phyloP scores from a whole-genome alignment of 2,888 invertebrate species.

The Tethea ocularis region DNA sequence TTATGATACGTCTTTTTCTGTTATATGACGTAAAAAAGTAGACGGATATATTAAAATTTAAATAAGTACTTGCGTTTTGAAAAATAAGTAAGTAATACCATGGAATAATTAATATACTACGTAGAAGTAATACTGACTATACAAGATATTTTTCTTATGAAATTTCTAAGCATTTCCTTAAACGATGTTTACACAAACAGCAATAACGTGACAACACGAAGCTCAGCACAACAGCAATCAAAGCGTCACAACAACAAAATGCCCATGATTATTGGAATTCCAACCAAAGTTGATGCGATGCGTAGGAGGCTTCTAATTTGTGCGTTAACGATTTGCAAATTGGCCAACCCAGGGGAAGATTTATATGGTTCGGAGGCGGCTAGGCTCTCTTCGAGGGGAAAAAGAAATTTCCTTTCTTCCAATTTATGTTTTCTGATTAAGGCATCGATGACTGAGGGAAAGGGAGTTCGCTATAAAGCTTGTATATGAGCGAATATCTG shows the following conservation, averaged over 20 bases:
- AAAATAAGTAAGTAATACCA: too few relatives aligned
- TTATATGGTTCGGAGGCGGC: conserved; percentile 21
- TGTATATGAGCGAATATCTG: background rate
- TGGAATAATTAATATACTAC: too few relatives aligned
- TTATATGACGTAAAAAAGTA: too few relatives aligned
- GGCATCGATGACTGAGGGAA: conserved; percentile 17
- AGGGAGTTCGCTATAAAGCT: background rate
- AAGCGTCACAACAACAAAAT: background rate
- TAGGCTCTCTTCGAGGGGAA: conserved; percentile 21
- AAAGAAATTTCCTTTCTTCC: conserved; percentile 17
- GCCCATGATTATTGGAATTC: conserved; percentile 29
- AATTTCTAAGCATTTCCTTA: too few relatives aligned
- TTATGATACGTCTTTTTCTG: too few relatives aligned
- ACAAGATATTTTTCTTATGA: too few relatives aligned
- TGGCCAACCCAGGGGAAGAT: conserved; percentile 33
- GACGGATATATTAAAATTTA: too few relatives aligned
- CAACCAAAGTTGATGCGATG: conserved; percentile 12
- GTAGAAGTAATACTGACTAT: too few relatives aligned
- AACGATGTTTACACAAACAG: too few relatives aligned
- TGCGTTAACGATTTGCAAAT: conserved; percentile 43
- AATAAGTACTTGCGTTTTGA: too few relatives aligned
- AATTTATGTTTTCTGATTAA: conserved; percentile 23
- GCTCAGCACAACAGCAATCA: background rate
- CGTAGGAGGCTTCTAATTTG: conserved; percentile 32
- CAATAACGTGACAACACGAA: background rate